Conservation (phyloP, 2,113 vertebrate genomes). For the Colistium nudipinnis region DNA sequence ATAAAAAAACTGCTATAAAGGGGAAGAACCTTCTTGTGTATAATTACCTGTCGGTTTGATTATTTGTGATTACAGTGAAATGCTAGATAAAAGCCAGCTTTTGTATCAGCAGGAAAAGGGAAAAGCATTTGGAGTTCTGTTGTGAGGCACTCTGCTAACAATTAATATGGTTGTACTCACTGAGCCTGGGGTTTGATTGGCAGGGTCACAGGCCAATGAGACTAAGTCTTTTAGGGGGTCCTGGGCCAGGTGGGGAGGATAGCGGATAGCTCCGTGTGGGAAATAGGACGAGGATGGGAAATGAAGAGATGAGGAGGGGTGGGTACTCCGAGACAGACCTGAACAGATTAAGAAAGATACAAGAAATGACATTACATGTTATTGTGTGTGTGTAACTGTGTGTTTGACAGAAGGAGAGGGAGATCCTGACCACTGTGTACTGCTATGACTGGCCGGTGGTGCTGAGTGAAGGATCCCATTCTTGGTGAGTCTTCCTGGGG, state of each 20-base stretch:
- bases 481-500: constrained; percentile 94
- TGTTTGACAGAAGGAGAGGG: background rate
- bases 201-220: constrained; percentile 94
- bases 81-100: background rate
- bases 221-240: constrained; percentile 97
- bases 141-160: background rate
- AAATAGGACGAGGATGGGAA: constrained; percentile 95
- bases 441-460: constrained; percentile 97
- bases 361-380: background rate
- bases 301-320: constrained; percentile 93
- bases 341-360: background rate
- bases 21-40: background rate
- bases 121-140: background rate
- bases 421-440: constrained; percentile 93
- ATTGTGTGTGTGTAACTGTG: constrained; percentile 4
- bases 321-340: constrained; percentile 93
- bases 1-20: background rate
- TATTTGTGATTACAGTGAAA: background rate
- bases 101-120: background rate
- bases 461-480: constrained; percentile 94
- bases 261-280: constrained; percentile 93
- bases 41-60: too few species aligned
- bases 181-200: constrained; percentile 91
- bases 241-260: constrained; percentile 95
- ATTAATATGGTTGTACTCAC: constrained; percentile 80